phyloP scores from a whole-genome alignment of 2,797 vertebrate genomes.

The Argentina silus region DNA sequence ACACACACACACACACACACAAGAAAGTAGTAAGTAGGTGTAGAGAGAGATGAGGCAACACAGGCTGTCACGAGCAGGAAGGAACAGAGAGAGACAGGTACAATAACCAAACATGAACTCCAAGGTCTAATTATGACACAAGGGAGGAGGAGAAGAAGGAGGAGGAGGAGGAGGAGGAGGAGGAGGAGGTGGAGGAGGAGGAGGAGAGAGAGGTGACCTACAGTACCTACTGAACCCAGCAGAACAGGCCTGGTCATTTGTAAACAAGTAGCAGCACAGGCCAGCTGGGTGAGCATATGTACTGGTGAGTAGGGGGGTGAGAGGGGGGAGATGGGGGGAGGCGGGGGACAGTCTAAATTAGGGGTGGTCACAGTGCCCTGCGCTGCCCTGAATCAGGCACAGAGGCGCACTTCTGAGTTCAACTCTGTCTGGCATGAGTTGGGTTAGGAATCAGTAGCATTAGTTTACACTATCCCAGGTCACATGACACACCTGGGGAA shows the following conservation, averaged over 20 bases:
- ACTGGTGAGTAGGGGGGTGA: slow-evolving; percentile 67
- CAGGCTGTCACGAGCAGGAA: slow-evolving; percentile 87
- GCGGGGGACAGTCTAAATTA: slow-evolving; percentile 72
- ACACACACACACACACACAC: slow-evolving; percentile 64
- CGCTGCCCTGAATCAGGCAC: slow-evolving; percentile 77
- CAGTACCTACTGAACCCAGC: slow-evolving; percentile 97
- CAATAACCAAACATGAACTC: slow-evolving; percentile 96
- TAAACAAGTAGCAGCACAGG: slow-evolving; percentile 93
- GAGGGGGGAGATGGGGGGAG: slow-evolving; percentile 54
- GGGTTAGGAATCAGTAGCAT: no score
- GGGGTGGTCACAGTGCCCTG: slow-evolving; percentile 74
- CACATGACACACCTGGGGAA: no score
- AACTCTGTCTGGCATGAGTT: no score
- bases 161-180: slow-evolving; percentile 1
- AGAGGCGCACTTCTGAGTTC: no score
- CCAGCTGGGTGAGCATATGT: slow-evolving; percentile 93
- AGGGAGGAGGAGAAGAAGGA: slow-evolving; percentile 72
- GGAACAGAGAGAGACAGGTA: slow-evolving; percentile 84
- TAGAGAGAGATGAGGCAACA: slow-evolving; percentile 79
- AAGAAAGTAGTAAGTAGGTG: slow-evolving; percentile 86
- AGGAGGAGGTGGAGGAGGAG: neutral
- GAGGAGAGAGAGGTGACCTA: slow-evolving; percentile 74
- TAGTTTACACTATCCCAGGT: no score
- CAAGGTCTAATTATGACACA: slow-evolving; percentile 98
- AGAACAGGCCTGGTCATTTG: slow-evolving; percentile 97